Conservation (phyloP, 2,797 vertebrate genomes). For the Mastacembelus armatus region DNA sequence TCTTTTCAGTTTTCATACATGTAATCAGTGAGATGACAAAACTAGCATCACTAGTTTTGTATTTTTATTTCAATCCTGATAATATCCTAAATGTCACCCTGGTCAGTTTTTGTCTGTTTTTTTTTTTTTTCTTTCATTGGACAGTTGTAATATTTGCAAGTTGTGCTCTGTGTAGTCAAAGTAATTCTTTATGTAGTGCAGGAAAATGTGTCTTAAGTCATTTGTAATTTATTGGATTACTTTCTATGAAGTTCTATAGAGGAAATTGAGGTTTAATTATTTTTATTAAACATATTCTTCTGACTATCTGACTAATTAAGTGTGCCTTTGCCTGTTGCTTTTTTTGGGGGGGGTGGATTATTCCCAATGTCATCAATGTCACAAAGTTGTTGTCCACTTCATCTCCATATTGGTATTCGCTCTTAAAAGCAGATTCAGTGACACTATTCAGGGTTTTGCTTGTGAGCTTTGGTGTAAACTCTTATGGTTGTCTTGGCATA, state of each 20-base stretch:
- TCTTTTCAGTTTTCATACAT: slow-evolving; percentile 68
- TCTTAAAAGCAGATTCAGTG: background rate
- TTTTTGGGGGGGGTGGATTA: slow-evolving; percentile 18
- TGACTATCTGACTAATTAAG: slow-evolving; percentile 91
- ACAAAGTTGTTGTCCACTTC: background rate
- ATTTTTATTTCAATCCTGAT: slow-evolving; percentile 89
- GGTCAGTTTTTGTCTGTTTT: slow-evolving; percentile 83
- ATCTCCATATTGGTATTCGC: background rate
- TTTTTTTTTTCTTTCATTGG: slow-evolving; percentile 86
- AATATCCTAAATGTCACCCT: slow-evolving; percentile 87
- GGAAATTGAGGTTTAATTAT: slow-evolving; percentile 99
- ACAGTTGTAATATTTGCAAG: slow-evolving; percentile 99
- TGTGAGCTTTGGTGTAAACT: too few species aligned
- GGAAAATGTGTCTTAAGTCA: slow-evolving; percentile 95
- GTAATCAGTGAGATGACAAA: slow-evolving; percentile 87
- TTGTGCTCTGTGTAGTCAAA: slow-evolving; percentile 98
- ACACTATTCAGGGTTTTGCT: background rate
- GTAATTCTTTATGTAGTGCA: slow-evolving; percentile 98
- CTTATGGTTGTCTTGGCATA: background rate
- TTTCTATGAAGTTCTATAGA: slow-evolving; percentile 99
- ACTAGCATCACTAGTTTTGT: slow-evolving; percentile 86
- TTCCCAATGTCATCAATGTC: background rate
- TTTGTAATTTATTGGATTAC: slow-evolving; percentile 99
- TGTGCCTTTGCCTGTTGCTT: slow-evolving; percentile 82
- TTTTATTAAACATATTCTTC: slow-evolving; percentile 99